Base-by-base conservation (phyloP, 2,113 vertebrate genomes). In the Melanerpes formicivorus region DNA sequence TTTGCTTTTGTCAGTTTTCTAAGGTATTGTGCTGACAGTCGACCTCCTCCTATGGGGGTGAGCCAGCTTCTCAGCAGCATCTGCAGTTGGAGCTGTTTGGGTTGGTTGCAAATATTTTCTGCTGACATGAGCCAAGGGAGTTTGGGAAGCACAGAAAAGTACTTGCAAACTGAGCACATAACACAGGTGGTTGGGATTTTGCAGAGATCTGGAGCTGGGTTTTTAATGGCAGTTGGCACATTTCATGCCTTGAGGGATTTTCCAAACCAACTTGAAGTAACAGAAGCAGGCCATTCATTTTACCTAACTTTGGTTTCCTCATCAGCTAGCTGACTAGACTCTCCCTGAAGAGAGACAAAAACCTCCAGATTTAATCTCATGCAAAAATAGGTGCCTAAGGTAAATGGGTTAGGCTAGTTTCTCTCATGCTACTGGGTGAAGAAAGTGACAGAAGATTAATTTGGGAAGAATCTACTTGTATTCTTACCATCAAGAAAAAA, bases 181-280 rank as follows among this genome's bases (percentile, higher is more conserved):
- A 78, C 72, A 92, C 87, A 93, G 81, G 93, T 90, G 89, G 84
- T 46, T 80, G 84, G 72, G 62, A 87, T 85, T 89, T 93, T 94
- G 44, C 42, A 87, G 82, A 74, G 54, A 74, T 29, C 55, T 77
- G 69, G 65, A 66, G 42, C 42, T 82, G 72, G 86, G 29, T 90
- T 93, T 90, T 93, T 89, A 87, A 87, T 89, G 67, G 42, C 64
- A 44, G 32, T 93, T 92, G 79, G 79, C 88, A 74, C 13, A 40
- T 72, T 19, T 93, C 27, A 11, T 79, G 23, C 54, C 66, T 86
- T 74, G 29, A 34, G 80, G 71, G 90, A 66, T 86, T 90, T 91
- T 63, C 88, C 83, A 81, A 91, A 88, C 52, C 26, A 62, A 30
- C 63, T 86, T 78, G 62, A 86, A 80, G 62, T 54, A 78, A 50